Base-by-base conservation (phyloP, 2,113 vertebrate species). In the Lepus timidus region DNA sequence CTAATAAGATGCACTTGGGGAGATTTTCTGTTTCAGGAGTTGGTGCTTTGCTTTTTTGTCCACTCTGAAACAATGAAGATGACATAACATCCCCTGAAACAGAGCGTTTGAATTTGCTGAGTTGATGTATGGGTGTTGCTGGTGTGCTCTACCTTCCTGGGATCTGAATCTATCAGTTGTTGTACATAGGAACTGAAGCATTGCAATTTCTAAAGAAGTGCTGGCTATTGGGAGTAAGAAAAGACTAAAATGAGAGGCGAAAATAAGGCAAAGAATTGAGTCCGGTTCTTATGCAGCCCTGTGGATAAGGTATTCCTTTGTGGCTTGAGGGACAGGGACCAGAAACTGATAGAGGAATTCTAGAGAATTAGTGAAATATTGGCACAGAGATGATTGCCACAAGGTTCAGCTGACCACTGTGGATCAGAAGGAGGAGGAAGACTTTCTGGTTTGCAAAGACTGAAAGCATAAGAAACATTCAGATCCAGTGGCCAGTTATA, bases 271-370 rank as follows among this genome's bases (percentile, higher is more conserved):
- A 76, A 44, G 4, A 82, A 67, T 29, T 29, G n/a, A 49, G 36
- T 14, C 0, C 4, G 6, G 17, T 44, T 81, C 55, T 49, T 44
- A 88, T 39, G 23, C 39, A 88, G 6, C 0, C 27, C 6, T 8
- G 64, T 76, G 67, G 62, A 55, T 31, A 62, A 22, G 94, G 44
- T 75, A 14, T 70, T 4, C 74, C 25, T 44, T 25, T 93, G 65
- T 62, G 52, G 33, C 39, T 36, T 55, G 23, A 68, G 9, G 4
- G 9, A 88, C 12, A 23, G 8, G 13, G 31, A 85, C 10, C 44
- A 78, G 67, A 94, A 76, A 85, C 25, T n/a, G 44, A 78, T 64
- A 8, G 55, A 90, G 31, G 17, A 9, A 71, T 93, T 92, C 33
- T 49, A 62, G 14, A 52, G 25, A 51, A 19, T 8, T 33, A 33